Base-by-base conservation (phyloP, 2,888 invertebrate species). In the Idaea biselata region DNA sequence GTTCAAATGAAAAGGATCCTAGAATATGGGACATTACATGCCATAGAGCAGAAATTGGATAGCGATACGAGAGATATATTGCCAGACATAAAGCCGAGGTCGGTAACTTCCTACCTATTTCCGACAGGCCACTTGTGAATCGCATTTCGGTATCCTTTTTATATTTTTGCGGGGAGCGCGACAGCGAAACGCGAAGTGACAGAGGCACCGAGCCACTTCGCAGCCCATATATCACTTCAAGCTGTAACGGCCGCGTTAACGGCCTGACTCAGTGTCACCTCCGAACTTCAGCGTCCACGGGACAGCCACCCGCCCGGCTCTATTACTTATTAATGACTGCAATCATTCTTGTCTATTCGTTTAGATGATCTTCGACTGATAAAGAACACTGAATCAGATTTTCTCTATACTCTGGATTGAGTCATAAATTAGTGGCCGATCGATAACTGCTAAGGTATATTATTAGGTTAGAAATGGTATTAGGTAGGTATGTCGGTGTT, bases 1-100 rank as follows among this genome's bases (percentile, higher is more conserved):
- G 79, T 79, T 83, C 81, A 87, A 89, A 87, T 87, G 88, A 87
- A 89, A 86, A 88, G 82, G 83, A 82, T 82, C 84, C 78, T 81
- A 71, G 65, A 82, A 72, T 44, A 44, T 44, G 84, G 86, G 87
- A 88, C 87, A 90, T 90, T 88, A 89, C 88, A 88, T 84, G 87
- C 88, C 89, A 89, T 88, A 89, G 86, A 88, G 85, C 86, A 88
- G 89, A 88, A 90, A 90, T 89, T 88, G 89, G 88, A 89, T 89
- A 87, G 87, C 87, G 89, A 88, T 89, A 89, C 83, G 88, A 83
- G 82, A 89, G 87, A 91, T 89, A 89, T 91, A 91, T 90, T 88
- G 83, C 83, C 80, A 82, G 86, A 86, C 86, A 89, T 89, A 91
- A 91, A 87, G 87, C 87, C 86, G 83, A 81, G 82, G 84, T 86